phyloP scores from a whole-genome alignment of 2,888 invertebrate genomes.

The Cremastinae sp. region DNA sequence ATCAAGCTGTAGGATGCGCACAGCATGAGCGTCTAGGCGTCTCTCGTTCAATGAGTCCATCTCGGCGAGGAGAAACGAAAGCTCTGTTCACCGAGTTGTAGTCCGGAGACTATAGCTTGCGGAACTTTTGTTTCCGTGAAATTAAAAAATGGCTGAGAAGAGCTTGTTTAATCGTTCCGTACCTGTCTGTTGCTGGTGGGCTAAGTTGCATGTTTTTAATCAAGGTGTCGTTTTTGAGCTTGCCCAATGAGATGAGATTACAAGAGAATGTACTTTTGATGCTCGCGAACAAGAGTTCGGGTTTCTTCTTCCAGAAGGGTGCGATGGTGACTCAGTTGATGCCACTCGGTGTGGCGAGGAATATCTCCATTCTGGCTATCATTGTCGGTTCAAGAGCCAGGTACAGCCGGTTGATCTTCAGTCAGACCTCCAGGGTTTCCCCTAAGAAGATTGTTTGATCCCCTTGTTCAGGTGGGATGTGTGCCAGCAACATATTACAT shows the following conservation, averaged over 20 bases:
- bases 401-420: no score
- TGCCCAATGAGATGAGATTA: no score
- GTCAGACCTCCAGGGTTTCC: no score
- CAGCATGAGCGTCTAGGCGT: slow-evolving; percentile 41
- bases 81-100: slow-evolving; percentile 20
- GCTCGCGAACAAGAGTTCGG: no score
- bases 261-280: neutral
- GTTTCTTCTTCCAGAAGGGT: no score
- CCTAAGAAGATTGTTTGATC: no score
- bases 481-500: no score
- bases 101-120: slow-evolving; percentile 29
- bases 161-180: slow-evolving; percentile 27
- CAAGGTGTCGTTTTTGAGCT: slow-evolving; percentile 9
- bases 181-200: slow-evolving; percentile 19
- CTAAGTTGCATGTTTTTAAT: slow-evolving; percentile 2
- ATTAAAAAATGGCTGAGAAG: slow-evolving; percentile 9
- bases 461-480: no score
- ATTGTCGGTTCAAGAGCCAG: no score
- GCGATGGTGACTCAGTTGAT: no score
- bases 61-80: slow-evolving; percentile 31
- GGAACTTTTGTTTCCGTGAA: slow-evolving; percentile 18
- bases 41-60: slow-evolving; percentile 49
- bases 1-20: slow-evolving; percentile 24
- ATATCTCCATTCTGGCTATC: no score
- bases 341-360: no score